Evolutionary conservation across 2,888 invertebrate genomes (phyloP), one percentile per base, ranked within the genome.

Genomic region (Eupithecia insigniata): DNA sequence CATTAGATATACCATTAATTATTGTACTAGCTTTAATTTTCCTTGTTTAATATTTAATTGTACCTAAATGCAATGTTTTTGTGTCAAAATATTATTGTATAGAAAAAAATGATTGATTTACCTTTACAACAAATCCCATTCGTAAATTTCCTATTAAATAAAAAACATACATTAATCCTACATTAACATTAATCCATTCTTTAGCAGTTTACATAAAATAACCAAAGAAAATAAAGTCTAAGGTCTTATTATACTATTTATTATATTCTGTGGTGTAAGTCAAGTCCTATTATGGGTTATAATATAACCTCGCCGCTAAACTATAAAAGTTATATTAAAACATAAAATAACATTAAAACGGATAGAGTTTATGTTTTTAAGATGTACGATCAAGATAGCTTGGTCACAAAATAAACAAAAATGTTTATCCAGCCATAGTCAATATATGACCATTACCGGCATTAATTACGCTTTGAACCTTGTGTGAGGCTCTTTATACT

Each of bases 401-500:
- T 3, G 36, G 36, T 36, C 36, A 36, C 74, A 78, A 80, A 79
- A 77, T 77, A 76, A 78, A 78, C 75, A 73, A 72, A 76, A 75
- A 34, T n/a, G n/a, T n/a, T 10, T 62, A 62, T 60, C 60, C 30
- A 28, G 30, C 60, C 55, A 28, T n/a, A n/a, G n/a, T n/a, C n/a
- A n/a, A n/a, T n/a, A n/a, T 30, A 62, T 12, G 55, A 73, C 71
- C 76, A 75, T 79, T 68, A 69, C 69, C 66, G 68, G 74, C 80
- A 84, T 85, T 87, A 87, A 85, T 84, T 82, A 83, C 83, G 82
- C 82, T 79, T 80, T 73, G 71, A 75, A 36, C 1, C 77, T 79
- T 78, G 66, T 73, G n/a, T 60, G 68, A 66, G 55, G 69, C 34
- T 10, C 14, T 67, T 74, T 74, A n/a, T 0, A 61, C 67, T 26